Conservation (phyloP, 1,140 invertebrate genomes). For the Apis mellifera region Amel_HAv3.1 CM009932.2:10625001-10625500, state of each 20-base stretch:
- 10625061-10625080: conserved; percentile 63
- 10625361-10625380: conserved; percentile 80
- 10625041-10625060: conserved; percentile 33
- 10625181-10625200: conserved; percentile 80
- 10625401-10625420: conserved; percentile 47
- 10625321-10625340: conserved; percentile 75
- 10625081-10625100: neutral
- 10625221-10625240: conserved; percentile 80
- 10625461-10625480: no score
- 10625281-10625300: conserved; percentile 79
- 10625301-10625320: conserved; percentile 77
- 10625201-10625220: conserved; percentile 76
- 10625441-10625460: conserved; percentile 31
- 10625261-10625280: conserved; percentile 78
- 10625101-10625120: conserved; percentile 54
- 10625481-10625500: neutral
- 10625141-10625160: conserved; percentile 68
- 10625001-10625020: conserved; percentile 52
- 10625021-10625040: conserved; percentile 10
- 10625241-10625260: conserved; percentile 71
- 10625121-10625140: conserved; percentile 76
- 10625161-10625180: conserved; percentile 79
- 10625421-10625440: conserved; percentile 47
- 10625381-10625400: conserved; percentile 79
- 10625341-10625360: conserved; percentile 19